These are phyloP conservation scores for Congeria kusceri DNA, from an alignment of 2,888 invertebrate genomes.

Conservation along the genomic window DNA sequence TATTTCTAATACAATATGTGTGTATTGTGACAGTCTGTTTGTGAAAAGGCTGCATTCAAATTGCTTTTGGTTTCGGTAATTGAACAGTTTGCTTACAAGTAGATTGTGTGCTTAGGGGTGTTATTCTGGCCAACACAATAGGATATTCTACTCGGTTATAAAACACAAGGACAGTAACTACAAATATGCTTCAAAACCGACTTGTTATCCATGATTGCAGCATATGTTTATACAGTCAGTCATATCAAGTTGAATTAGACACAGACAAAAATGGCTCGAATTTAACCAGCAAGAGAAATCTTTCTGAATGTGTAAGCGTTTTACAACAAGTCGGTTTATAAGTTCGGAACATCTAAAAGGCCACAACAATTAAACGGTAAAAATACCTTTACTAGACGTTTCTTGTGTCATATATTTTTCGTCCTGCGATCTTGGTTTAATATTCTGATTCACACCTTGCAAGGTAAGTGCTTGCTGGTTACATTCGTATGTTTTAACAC, in stretches of 20 bases:
- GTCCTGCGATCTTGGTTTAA: constrained; percentile 39
- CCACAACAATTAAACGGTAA: background rate
- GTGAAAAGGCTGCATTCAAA: too few species aligned
- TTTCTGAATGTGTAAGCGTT: background rate
- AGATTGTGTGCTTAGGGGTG: too few species aligned
- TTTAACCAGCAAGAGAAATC: constrained; percentile 45
- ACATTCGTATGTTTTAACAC: constrained; percentile 4
- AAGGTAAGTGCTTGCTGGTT: constrained; percentile 34
- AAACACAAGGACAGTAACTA: too few species aligned
- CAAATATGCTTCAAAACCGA: too few species aligned
- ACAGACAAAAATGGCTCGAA: constrained; percentile 1
- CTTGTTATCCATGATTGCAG: too few species aligned
- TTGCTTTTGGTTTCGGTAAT: too few species aligned
- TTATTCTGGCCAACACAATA: too few species aligned
- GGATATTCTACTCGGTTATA: too few species aligned
- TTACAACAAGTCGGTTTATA: constrained; percentile 35
- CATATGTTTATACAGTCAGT: background rate
- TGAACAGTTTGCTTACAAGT: too few species aligned
- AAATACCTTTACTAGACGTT: constrained; percentile 27
- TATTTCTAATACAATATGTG: too few species aligned
- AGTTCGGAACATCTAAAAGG: background rate
- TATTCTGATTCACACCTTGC: constrained; percentile 21
- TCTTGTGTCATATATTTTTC: constrained; percentile 38
- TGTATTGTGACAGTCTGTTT: too few species aligned
- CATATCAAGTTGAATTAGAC: too few species aligned